Percentiles rank a stretch among this genome's conserved stretches.
Evolutionary conservation across 2,888 invertebrate genomes (phyloP).

Genomic region (Cordilura impudica): DNA sequence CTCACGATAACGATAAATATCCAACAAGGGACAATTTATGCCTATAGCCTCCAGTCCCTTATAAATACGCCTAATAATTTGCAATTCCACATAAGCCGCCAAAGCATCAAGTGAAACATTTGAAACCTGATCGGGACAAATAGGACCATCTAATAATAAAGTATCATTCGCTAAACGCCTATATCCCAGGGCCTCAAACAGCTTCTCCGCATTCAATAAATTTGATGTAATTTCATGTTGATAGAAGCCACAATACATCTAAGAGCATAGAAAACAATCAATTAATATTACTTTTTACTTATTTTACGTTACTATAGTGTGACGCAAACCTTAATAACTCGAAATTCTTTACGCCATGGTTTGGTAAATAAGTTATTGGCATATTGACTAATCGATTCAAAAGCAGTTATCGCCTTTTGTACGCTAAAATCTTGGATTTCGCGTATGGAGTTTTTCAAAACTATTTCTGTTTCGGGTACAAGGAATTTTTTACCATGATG

Average conservation of each 20-base stretch:
- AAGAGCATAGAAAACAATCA: slow-evolving; percentile 56
- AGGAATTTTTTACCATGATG: slow-evolving; percentile 89
- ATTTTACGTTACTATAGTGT: neutral
- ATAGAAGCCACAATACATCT: slow-evolving; percentile 93
- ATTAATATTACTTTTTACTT: neutral
- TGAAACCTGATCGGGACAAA: slow-evolving; percentile 89
- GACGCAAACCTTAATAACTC: slow-evolving; percentile 84
- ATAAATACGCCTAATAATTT: slow-evolving; percentile 86
- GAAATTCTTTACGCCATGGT: slow-evolving; percentile 93
- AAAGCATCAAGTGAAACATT: slow-evolving; percentile 90
- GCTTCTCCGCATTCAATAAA: slow-evolving; percentile 86
- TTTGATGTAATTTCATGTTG: slow-evolving; percentile 92
- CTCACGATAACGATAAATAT: slow-evolving; percentile 79
- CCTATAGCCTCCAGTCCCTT: slow-evolving; percentile 84
- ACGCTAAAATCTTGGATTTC: slow-evolving; percentile 87
- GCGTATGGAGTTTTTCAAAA: slow-evolving; percentile 85
- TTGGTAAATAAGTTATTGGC: slow-evolving; percentile 91
- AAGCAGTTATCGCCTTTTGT: slow-evolving; percentile 88
- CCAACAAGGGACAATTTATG: slow-evolving; percentile 82
- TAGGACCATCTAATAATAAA: slow-evolving; percentile 84
- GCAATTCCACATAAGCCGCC: slow-evolving; percentile 92
- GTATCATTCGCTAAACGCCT: slow-evolving; percentile 80
- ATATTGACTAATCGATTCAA: slow-evolving; percentile 90
- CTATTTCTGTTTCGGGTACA: slow-evolving; percentile 85
- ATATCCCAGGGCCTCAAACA: slow-evolving; percentile 92